Base-by-base conservation (phyloP, 2,797 vertebrate genomes). In the Kryptolebias ocellatus region DNA sequence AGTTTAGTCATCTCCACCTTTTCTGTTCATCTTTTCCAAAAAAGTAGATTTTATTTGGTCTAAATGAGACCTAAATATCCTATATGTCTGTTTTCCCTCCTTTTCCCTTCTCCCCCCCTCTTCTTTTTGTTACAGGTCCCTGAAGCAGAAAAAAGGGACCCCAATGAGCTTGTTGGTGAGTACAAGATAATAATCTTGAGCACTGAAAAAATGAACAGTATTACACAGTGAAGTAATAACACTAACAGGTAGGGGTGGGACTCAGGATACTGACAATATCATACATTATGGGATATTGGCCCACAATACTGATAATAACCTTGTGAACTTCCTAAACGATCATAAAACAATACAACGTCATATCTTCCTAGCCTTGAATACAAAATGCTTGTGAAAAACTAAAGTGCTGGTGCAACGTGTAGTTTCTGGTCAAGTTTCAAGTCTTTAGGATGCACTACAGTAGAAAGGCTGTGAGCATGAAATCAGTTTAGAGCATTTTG, bases 151-250 rank as follows among this genome's bases (percentile, higher is more conserved):
- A 96, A 91, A 60, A 95, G 91, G 86, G 96, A 98, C 81, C 96
- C 98, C 67, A 96, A 98, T 86, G 97, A 99, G 68, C 90, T 99
- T 24, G 98, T 99, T 71, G 97, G 98, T 99, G 84, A 95, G 97
- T 95, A 17, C 0, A 61, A 49, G 17, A 1, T 14, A 53, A 27
- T 52, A n/a, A 9, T 52, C 14, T 24, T 16, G 11, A 39, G n/a
- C 37, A 42, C 20, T 5, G 2, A 45, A 58, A 16, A 4, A 12
- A 58, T 28, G 17, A 58, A 45, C 37, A 4, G 16, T 18, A 6
- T 57, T 34, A 57, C 15, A 57, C 1, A 39, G 37, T 39, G 37
- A 39, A 55, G 37, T 20, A 14, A 5, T 55, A 24, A 24, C 20
- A 20, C 11, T 55, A 37, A 42, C 20, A 16, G 27, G n/a, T 24